Conservation (phyloP, 2,113 vertebrate genomes). For the Pantherophis guttatus region DNA sequence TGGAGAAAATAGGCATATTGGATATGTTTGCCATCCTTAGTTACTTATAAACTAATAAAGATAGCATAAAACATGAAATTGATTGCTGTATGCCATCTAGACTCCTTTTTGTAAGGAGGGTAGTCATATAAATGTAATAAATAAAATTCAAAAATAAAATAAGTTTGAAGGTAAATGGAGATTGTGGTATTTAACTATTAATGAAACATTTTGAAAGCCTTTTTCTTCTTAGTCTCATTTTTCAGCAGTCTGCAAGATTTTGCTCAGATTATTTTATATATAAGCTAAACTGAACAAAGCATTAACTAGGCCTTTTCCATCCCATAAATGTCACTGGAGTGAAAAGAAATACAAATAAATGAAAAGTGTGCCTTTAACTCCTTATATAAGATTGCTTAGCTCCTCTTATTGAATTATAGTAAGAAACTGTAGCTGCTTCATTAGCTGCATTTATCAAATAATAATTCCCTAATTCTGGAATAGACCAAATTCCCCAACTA, state of each 20-base stretch:
- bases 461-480: not conserved
- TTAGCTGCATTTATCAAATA: not conserved
- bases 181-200: constrained; percentile 15
- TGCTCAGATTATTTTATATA: not conserved
- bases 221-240: constrained; percentile 4
- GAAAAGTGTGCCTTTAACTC: constrained; percentile 2
- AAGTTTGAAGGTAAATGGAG: constrained; percentile 6
- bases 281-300: constrained; percentile 17
- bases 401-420: too few species aligned
- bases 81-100: too few species aligned
- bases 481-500: not conserved
- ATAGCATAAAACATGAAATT: too few species aligned
- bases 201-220: not conserved
- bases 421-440: not conserved
- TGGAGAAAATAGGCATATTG: too few species aligned
- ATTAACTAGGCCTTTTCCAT: constrained; percentile 12
- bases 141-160: too few species aligned
- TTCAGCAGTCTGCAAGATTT: constrained; percentile 21
- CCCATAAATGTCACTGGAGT: constrained; percentile 25
- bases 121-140: too few species aligned
- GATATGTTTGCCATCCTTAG: too few species aligned
- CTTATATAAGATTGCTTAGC: not conserved
- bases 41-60: too few species aligned
- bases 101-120: too few species aligned
- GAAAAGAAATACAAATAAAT: constrained; percentile 28